Evolutionary conservation across 2,113 vertebrate genomes (phyloP), one percentile per base, ranked within the genome.

Genomic region (Triplophysa tibetana): DNA sequence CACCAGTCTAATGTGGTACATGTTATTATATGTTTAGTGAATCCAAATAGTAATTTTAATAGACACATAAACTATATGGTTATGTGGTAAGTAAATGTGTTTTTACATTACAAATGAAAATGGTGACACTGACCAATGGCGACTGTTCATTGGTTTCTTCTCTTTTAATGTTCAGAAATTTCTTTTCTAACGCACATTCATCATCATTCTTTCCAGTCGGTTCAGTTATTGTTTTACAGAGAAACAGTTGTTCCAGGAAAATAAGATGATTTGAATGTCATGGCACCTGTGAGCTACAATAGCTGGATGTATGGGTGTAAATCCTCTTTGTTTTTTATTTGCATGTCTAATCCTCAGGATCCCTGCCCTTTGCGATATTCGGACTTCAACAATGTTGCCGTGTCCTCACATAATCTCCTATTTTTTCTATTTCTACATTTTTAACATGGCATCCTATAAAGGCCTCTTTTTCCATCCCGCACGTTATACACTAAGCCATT

Each of bases 201-300:
- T 50, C 43, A 45, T 38, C 33, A 45, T 21, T 65, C 24, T 58
- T 58, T 21, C 54, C 54, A 58, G 54, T n/a, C 11, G 19, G 8
- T n/a, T 58, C 19, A 21, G 54, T 58, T 21, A 58, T 58, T 4
- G 61, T 52, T 75, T 65, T 76, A 12, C 24, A 21, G 17, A 33
- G 74, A 41, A 64, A 26, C 4, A 14, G 17, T 64, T 33, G 23
- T 64, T 64, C 74, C 61, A 64, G 61, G 74, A 64, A 76, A 61
- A 52, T 43, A 9, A 24, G 61, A 63, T 76, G 64, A 63, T 52
- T 64, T 76, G 45, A 52, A 64, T 76, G 33, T 76, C 74, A 76
- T 26, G 43, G 61, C 74, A 76, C 29, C 48, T 52, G n/a, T 21
- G 74, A 76, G 23, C 60, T 29, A 43, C 41, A 76, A 64, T 64